Evolutionary conservation across 2,888 invertebrate genomes (phyloP).

Genomic region (Empis livida): DNA sequence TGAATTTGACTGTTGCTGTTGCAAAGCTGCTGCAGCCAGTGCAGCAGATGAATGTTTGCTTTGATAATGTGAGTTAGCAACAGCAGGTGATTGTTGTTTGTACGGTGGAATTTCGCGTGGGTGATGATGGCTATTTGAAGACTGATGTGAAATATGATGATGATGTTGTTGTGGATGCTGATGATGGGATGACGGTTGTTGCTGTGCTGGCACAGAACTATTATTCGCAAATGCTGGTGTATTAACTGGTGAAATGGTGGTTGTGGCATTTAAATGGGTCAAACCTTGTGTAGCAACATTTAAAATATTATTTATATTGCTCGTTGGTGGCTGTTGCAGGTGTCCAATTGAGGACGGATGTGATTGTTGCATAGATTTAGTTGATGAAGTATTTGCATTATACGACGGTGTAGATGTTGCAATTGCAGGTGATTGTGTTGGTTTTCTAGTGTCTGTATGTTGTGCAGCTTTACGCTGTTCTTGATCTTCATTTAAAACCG

Average conservation of each 20-base stretch:
- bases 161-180: constrained; percentile 4
- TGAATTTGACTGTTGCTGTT: constrained; percentile 14
- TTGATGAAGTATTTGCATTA: constrained; percentile 13
- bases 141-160: constrained; percentile 4
- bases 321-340: constrained; percentile 18
- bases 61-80: too few relatives aligned
- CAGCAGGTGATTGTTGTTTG: neutral
- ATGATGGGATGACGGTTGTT: constrained; percentile 2
- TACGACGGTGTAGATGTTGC: constrained; percentile 3
- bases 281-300: constrained; percentile 32
- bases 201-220: constrained; percentile 9
- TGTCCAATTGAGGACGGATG: constrained; percentile 12
- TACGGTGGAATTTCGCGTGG: constrained; percentile 10
- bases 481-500: constrained; percentile 76
- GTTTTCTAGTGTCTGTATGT: constrained; percentile 16
- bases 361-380: constrained; percentile 16
- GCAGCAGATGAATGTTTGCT: constrained; percentile 16
- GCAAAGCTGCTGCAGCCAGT: neutral
- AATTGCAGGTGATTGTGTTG: constrained; percentile 25
- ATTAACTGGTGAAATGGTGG: constrained; percentile 35
- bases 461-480: constrained; percentile 33
- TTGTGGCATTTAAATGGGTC: constrained; percentile 33
- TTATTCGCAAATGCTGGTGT: constrained; percentile 20
- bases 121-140: constrained; percentile 8
- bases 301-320: constrained; percentile 29